Evolutionary conservation across 2,888 invertebrate species (phyloP).

Genomic region (Mamestra brassicae): DNA sequence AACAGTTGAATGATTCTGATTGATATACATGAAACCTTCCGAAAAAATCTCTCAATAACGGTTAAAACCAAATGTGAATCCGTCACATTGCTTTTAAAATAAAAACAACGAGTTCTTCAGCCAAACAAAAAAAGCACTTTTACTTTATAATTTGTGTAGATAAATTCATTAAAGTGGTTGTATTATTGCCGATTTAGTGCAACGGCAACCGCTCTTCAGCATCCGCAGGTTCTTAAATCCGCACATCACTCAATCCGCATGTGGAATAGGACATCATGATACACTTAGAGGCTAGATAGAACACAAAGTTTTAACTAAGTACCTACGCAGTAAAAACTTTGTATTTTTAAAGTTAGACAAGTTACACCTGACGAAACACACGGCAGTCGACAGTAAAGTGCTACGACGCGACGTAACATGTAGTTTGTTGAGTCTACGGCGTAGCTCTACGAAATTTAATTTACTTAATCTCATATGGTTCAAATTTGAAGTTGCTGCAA

Average conservation of each 20-base stretch:
- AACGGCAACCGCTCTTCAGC: not conserved
- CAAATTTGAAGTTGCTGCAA: no score
- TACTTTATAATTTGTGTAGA: no score
- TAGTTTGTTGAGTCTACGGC: not conserved
- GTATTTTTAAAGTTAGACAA: not conserved
- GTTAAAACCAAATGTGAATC: no score
- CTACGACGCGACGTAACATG: not conserved
- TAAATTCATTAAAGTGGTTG: not conserved
- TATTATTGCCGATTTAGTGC: not conserved
- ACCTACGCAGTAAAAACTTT: not conserved
- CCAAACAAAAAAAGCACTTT: no score
- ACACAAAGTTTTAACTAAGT: no score
- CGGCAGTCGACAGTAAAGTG: not conserved
- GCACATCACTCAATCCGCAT: conserved; percentile 18
- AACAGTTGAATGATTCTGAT: no score
- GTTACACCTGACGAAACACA: not conserved
- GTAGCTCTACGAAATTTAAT: not conserved
- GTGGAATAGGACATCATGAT: conserved; percentile 18
- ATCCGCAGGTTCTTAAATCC: conserved; percentile 1
- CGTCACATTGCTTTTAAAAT: no score
- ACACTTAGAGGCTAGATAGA: not conserved
- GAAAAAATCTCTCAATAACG: no score
- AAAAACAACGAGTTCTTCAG: no score
- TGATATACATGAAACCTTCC: no score
- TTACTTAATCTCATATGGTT: no score